Percentiles rank a stretch among this genome's conserved stretches.
These are phyloP conservation scores for Taurulus bubalis DNA, from an alignment of 2,113 vertebrate species.

Conservation along the genomic window DNA sequence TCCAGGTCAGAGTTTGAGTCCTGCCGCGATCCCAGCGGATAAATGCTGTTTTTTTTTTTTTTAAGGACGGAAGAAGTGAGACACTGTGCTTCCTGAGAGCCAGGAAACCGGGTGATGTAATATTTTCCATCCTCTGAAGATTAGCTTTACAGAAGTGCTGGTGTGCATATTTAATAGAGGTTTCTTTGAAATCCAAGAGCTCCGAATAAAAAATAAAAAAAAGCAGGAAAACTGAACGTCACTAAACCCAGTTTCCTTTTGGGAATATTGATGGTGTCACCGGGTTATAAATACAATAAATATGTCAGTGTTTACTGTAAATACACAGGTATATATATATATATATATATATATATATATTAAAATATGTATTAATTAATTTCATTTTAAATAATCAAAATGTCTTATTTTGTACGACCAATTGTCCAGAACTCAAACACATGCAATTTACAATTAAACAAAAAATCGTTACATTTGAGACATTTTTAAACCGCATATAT, in stretches of 20 bases:
- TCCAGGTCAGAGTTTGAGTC: constrained; percentile 65
- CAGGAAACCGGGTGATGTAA: constrained; percentile 32
- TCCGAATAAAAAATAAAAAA: constrained; percentile 8
- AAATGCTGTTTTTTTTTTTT: constrained; percentile 8
- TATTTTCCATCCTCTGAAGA: constrained; percentile 66
- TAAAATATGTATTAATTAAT: too few species aligned
- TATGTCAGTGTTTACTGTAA: constrained; percentile 7
- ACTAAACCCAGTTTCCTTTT: constrained; percentile 40
- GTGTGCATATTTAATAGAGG: constrained; percentile 51
- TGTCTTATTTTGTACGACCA: neutral
- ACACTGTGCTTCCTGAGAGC: constrained; percentile 5
- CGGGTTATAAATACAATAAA: constrained; percentile 14
- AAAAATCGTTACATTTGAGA: neutral
- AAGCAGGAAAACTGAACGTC: constrained; percentile 42
- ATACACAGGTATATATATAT: neutral
- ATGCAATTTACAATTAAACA: neutral
- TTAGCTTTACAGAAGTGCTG: constrained; percentile 41
- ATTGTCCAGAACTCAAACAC: neutral
- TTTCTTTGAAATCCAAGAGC: constrained; percentile 53
- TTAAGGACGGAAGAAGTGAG: constrained; percentile 14
- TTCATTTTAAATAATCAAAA: neutral
- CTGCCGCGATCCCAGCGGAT: constrained; percentile 33
- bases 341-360: too few species aligned
- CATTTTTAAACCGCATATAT: neutral
- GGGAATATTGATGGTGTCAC: constrained; percentile 46